Base-by-base conservation (phyloP, 2,113 vertebrate genomes). In the Nothobranchius kuhntae region DNA sequence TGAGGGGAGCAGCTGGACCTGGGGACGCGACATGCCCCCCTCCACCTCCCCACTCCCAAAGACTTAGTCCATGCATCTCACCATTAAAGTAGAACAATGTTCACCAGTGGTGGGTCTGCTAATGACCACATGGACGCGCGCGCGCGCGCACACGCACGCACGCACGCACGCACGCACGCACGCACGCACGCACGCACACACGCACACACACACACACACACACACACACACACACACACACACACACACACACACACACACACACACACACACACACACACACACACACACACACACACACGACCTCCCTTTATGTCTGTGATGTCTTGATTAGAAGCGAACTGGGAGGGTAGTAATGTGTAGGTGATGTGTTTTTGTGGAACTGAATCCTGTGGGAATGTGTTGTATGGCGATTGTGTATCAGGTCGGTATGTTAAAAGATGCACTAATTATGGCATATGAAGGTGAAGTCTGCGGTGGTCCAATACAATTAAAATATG, bases 1-100 rank as follows among this genome's bases (percentile, higher is more conserved):
- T 36, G 60, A 75, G 67, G 66, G 81, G 80, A 88, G 86, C 86
- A 87, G 86, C 86, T 84, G 87, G 71, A 76, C 83, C 85, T 79
- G 77, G 80, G 73, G 82, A 80, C 71, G 66, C 66, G 30, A 81
- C 80, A 73, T 45, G 40, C 68, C 75, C 70, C 30, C 60, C 78
- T 44, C 64, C 53, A 4, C 58, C n/a, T 48, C 50, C 55, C 0
- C 35, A 38, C 24, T n/a, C 46, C 13, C 51, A 50, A 21, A 13
- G 36, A 55, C 47, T 54, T 47, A 51, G 50, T 30, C 30, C 58
- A 40, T 9, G 52, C 15, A 64, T 30, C 69, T 75, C 66, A 47
- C 59, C 85, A 86, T 89, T 83, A 88, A 87, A 90, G 78, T 73
- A 75, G 71, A 87, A 77, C 61, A 57, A 61, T 14, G 53, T 71